Evolutionary conservation across 2,797 vertebrate genomes (phyloP).

Genomic region (Lithobates sylvaticus): DNA sequence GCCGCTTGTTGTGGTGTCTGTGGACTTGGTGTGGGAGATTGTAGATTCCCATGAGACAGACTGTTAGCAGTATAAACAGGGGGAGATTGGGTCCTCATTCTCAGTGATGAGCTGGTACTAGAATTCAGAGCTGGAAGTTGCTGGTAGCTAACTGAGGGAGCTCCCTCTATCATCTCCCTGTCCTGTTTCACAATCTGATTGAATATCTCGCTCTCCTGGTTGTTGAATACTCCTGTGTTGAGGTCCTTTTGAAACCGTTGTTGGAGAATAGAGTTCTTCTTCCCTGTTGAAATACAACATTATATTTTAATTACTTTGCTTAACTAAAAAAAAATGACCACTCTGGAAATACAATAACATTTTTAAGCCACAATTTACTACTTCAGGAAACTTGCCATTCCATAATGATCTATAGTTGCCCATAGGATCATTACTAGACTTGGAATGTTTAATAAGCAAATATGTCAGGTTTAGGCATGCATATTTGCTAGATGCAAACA

Average conservation of each 20-base stretch:
- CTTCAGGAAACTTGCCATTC: background rate
- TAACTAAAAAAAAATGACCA: background rate
- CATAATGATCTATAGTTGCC: background rate
- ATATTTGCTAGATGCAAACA: background rate
- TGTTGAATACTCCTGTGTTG: constrained; percentile 98
- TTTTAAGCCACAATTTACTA: background rate
- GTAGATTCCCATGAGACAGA: constrained; percentile 85
- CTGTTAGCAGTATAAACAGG: constrained; percentile 83
- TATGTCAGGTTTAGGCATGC: background rate
- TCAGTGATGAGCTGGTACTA: constrained; percentile 82
- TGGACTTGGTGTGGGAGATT: constrained; percentile 82
- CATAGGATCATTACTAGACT: background rate
- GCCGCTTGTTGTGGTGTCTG: constrained; percentile 84
- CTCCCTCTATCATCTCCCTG: constrained; percentile 98
- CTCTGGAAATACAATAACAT: background rate
- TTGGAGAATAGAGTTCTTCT: constrained; percentile 98
- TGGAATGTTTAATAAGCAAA: background rate
- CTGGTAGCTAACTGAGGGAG: constrained; percentile 84
- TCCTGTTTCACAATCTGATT: constrained; percentile 99
- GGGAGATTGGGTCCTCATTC: constrained; percentile 83
- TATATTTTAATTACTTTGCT: background rate
- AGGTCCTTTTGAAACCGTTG: constrained; percentile 99
- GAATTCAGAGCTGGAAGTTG: constrained; percentile 85
- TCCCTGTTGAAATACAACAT: constrained; percentile 80
- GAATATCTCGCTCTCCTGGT: constrained; percentile 98